These are phyloP conservation scores for Probosciger aterrimus DNA, from an alignment of 2,113 vertebrate genomes.

Conservation along the genomic window DNA sequence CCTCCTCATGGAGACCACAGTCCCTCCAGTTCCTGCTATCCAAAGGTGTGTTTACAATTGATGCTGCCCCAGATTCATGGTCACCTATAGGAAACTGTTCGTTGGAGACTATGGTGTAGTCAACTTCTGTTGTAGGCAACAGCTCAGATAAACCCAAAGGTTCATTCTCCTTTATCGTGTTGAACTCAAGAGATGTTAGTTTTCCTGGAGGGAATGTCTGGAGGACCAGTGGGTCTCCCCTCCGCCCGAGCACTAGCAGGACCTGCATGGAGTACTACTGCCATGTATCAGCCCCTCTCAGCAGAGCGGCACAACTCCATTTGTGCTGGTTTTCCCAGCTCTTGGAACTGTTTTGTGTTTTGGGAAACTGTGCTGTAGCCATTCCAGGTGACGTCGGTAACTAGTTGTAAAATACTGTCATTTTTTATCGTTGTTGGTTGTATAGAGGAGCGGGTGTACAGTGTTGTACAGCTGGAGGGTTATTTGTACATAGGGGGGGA, in stretches of 20 bases:
- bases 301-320: fast-evolving
- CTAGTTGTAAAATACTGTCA: constrained; percentile 46
- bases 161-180: not conserved
- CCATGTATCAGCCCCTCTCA: not conserved
- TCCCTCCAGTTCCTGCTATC: not conserved
- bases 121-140: not conserved
- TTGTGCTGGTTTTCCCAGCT: not conserved
- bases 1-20: not conserved
- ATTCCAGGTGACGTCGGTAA: constrained; percentile 27
- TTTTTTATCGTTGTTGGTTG: constrained; percentile 15
- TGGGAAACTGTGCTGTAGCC: constrained; percentile 39
- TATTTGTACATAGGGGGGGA: constrained; percentile 50
- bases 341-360: not conserved
- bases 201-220: constrained; percentile 1
- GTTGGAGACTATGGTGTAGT: not conserved
- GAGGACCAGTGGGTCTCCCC: not conserved
- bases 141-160: not conserved
- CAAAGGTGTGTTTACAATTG: not conserved
- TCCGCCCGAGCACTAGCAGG: not conserved
- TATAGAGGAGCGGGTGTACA: constrained; percentile 42
- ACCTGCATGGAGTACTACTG: not conserved
- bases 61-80: not conserved
- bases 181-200: not conserved
- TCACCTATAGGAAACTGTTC: not conserved
- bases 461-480: constrained; percentile 40